phyloP scores from a whole-genome alignment of 2,888 invertebrate species.

The Caenorhabditis plicata region DNA sequence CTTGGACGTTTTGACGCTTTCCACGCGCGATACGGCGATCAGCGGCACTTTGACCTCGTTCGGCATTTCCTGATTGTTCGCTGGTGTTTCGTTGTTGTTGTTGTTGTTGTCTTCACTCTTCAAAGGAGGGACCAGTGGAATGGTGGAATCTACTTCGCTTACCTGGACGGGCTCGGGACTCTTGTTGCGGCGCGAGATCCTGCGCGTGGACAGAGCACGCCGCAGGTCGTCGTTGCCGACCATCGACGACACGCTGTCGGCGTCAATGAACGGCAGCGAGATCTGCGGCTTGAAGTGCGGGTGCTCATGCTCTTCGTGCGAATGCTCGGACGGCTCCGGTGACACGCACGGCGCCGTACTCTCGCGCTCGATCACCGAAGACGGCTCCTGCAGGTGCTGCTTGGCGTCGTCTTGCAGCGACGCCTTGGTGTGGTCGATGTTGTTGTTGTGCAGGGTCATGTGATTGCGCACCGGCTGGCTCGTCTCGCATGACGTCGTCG shows the following conservation, averaged over 20 bases:
- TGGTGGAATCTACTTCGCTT: background rate
- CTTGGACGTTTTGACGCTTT: slow-evolving; percentile 34
- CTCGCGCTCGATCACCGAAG: slow-evolving; percentile 54
- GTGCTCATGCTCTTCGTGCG: slow-evolving; percentile 15
- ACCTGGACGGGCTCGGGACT: too few relatives aligned
- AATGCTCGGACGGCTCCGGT: slow-evolving; percentile 38
- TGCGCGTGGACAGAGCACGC: slow-evolving; percentile 21
- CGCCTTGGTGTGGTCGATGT: slow-evolving; percentile 22
- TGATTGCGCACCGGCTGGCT: slow-evolving; percentile 23
- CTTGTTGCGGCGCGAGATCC: too few relatives aligned
- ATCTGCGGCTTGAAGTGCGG: slow-evolving; percentile 31
- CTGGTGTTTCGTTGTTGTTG: background rate
- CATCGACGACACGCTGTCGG: slow-evolving; percentile 52
- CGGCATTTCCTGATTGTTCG: background rate
- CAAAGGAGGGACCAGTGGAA: background rate
- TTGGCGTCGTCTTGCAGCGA: background rate
- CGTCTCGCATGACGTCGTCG: slow-evolving; percentile 20
- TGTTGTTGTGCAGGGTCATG: slow-evolving; percentile 41
- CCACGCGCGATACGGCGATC: slow-evolving; percentile 49
- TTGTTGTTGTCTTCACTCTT: background rate
- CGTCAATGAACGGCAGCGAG: slow-evolving; percentile 63
- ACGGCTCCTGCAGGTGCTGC: slow-evolving; percentile 43
- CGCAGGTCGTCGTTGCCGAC: slow-evolving; percentile 48
- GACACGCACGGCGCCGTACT: slow-evolving; percentile 51
- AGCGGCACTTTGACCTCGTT: slow-evolving; percentile 33